Conservation (phyloP, 2,113 vertebrate genomes). For the Burhinus oedicnemus region DNA sequence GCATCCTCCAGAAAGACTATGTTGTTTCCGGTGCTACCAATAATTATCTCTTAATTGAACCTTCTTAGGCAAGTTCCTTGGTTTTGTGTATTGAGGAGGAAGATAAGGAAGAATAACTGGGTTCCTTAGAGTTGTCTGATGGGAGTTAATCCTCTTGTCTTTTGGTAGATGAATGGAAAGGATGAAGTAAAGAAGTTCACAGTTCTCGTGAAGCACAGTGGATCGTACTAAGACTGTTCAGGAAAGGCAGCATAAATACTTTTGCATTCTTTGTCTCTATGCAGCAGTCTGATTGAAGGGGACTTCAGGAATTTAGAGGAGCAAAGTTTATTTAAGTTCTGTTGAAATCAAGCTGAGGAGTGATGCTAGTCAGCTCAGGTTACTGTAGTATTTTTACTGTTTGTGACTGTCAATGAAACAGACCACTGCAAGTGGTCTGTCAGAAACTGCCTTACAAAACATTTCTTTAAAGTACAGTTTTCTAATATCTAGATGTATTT, state of each 20-base stretch:
- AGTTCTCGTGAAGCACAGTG: not conserved
- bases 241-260: not conserved
- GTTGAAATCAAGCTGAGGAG: not conserved
- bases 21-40: not conserved
- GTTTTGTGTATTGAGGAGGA: not conserved
- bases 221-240: not conserved
- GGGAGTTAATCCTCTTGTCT: not conserved
- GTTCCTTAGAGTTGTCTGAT: not conserved
- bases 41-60: not conserved
- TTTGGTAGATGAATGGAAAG: not conserved
- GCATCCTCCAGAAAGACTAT: not conserved
- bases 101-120: not conserved
- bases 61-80: not conserved
- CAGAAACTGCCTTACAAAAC: not conserved
- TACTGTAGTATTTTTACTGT: not conserved
- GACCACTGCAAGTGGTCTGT: not conserved
- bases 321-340: not conserved
- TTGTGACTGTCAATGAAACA: not conserved
- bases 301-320: not conserved
- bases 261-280: not conserved
- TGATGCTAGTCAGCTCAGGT: not conserved
- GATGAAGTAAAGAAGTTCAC: not conserved
- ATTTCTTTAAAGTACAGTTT: not conserved
- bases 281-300: not conserved
- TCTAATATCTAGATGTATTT: not conserved